phyloP scores from a whole-genome alignment of 2,113 vertebrate species.

The Gavialis gangeticus region DNA sequence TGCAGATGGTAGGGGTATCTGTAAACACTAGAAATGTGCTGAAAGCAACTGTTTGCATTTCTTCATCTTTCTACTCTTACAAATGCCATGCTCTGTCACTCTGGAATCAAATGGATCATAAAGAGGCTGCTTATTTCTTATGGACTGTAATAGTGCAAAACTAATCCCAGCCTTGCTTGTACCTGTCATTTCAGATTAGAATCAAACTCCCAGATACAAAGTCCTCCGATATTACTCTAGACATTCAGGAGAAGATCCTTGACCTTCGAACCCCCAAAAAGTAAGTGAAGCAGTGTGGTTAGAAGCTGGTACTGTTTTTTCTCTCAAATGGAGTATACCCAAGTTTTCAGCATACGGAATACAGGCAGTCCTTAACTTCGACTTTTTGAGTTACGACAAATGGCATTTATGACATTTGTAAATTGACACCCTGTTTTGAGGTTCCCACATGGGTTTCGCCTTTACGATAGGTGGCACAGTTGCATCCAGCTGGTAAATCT shows the following conservation, averaged over 20 bases:
- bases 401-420: no score
- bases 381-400: no score
- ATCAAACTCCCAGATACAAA: conserved; percentile 91
- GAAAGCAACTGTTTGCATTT: conserved; percentile 25
- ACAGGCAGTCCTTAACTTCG: not conserved
- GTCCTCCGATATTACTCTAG: conserved; percentile 86
- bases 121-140: not conserved
- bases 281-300: conserved; percentile 80
- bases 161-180: conserved; percentile 42
- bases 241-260: conserved; percentile 89
- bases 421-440: no score
- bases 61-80: not conserved
- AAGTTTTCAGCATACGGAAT: not conserved
- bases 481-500: no score
- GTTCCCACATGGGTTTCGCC: no score
- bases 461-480: no score
- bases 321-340: not conserved
- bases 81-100: conserved; percentile 11
- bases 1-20: not conserved
- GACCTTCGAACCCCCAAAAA: conserved; percentile 91
- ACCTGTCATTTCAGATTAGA: conserved; percentile 85
- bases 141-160: not conserved
- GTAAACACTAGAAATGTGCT: not conserved
- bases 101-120: conserved; percentile 1
- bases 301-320: not conserved